phyloP scores from a whole-genome alignment of 2,113 vertebrate species.

The Micromys minutus region DNA sequence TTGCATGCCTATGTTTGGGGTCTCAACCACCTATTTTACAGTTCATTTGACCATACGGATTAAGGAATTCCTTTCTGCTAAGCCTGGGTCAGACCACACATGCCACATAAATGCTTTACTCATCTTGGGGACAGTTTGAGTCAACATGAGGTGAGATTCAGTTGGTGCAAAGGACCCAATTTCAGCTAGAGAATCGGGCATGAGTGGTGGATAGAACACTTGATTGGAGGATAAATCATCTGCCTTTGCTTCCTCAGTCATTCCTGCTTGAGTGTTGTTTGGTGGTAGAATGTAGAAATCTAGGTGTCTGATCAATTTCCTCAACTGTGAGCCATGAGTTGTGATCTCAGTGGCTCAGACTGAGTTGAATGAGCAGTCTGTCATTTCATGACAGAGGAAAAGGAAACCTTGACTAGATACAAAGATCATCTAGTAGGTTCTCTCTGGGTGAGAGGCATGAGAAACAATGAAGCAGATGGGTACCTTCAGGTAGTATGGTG shows the following conservation, averaged over 20 bases:
- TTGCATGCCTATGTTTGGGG: fast-evolving
- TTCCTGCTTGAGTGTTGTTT: fast-evolving
- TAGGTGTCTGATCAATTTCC: fast-evolving
- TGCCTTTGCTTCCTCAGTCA: too few species aligned
- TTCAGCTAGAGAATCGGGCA: fast-evolving
- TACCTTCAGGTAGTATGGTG: fast-evolving
- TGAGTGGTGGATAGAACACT: fast-evolving
- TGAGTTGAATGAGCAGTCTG: fast-evolving
- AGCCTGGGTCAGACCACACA: background rate
- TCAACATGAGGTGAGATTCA: fast-evolving
- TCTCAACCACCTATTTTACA: background rate
- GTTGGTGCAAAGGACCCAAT: fast-evolving
- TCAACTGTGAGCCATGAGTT: background rate
- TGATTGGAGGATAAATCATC: too few species aligned
- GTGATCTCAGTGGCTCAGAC: fast-evolving
- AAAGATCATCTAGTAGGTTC: fast-evolving
- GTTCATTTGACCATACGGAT: background rate
- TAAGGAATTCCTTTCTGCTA: background rate
- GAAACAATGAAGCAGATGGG: too few species aligned
- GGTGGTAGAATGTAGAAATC: background rate
- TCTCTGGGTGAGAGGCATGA: fast-evolving
- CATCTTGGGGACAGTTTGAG: fast-evolving
- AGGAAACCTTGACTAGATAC: fast-evolving
- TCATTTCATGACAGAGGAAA: background rate
- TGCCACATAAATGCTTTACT: fast-evolving